Evolutionary conservation across 2,797 vertebrate species (phyloP).

Genomic region (Aeoliscus strigatus): DNA sequence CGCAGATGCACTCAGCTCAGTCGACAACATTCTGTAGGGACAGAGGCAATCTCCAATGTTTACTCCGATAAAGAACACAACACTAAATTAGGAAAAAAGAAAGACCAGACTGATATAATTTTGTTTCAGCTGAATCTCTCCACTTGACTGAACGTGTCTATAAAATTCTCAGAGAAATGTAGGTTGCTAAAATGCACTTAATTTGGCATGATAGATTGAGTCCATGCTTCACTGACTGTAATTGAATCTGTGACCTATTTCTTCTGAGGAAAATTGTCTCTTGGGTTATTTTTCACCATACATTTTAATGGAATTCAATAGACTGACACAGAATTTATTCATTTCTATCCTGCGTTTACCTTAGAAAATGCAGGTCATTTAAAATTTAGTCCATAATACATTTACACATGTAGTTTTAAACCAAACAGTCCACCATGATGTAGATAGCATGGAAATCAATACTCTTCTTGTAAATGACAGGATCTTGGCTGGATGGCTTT

Average conservation of each 20-base stretch:
- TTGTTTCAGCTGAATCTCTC: slow-evolving; percentile 85
- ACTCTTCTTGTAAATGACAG: no score
- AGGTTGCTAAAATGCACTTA: slow-evolving; percentile 99
- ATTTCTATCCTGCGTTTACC: slow-evolving; percentile 84
- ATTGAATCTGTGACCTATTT: slow-evolving; percentile 99
- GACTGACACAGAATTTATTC: slow-evolving; percentile 88
- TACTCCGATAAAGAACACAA: slow-evolving; percentile 67
- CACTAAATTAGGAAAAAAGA: slow-evolving; percentile 60
- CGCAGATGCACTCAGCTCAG: slow-evolving; percentile 63
- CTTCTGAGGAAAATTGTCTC: slow-evolving; percentile 99
- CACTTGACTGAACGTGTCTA: slow-evolving; percentile 95
- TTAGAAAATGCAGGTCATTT: slow-evolving; percentile 81
- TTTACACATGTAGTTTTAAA: slow-evolving; percentile 22
- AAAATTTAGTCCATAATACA: slow-evolving; percentile 70
- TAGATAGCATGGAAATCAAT: not conserved
- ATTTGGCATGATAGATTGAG: slow-evolving; percentile 99
- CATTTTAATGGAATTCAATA: slow-evolving; percentile 98
- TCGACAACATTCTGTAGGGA: slow-evolving; percentile 55
- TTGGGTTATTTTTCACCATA: slow-evolving; percentile 92
- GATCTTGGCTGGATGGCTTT: no score
- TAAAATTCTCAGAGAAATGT: slow-evolving; percentile 99
- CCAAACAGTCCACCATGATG: slow-evolving; percentile 21
- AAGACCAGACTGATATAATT: slow-evolving; percentile 74
- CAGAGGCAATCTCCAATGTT: slow-evolving; percentile 66
- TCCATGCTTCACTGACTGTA: slow-evolving; percentile 99